Evolutionary conservation across 1,140 invertebrate species (phyloP), one percentile per base, ranked within the genome.

Genomic region (Psix sp.): DNA sequence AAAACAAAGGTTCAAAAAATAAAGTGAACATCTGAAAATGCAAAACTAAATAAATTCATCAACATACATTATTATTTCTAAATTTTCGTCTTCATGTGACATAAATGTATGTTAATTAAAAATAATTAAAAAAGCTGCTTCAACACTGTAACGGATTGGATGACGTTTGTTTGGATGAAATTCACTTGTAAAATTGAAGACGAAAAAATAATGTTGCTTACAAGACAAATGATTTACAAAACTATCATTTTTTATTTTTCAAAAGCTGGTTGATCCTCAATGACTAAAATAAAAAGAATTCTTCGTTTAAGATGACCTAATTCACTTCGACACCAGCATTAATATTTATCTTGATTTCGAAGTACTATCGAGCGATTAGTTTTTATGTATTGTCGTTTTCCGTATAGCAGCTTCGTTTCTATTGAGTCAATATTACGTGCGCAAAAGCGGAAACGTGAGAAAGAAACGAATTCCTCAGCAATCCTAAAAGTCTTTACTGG

Each of bases 371-470:
- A 24, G 15, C 35, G 35, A 52, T 52, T 52, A 52, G 35, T 38
- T 52, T 52, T 39, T 52, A 52, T 52, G 21, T 52, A 52, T 52
- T 29, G 20, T 52, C 35, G 18, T 38, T 52, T 52, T 49, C 13
- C 17, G 14, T 1, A 13, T 11, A 9, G 6, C 18, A n/a, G 18
- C 29, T 48, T 39, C 26, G 38, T 52, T 20, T 52, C 15, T 39
- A 52, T 52, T 38, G 18, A 26, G 21, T 5, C 4, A 21, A 31
- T 17, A 21, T 39, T 14, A n/a, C 15, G 35, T 15, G 21, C n/a
- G 36, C 26, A 26, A 52, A 52, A 52, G 35, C 9, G 18, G 33
- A 14, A 15, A 6, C 11, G 45, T n/a, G 1, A 13, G n/a, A 9
- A 1, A 13, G 33, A 52, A 52, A 14, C 48, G 20, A 52, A 52